phyloP scores from a whole-genome alignment of 1,140 invertebrate genomes.

The Limonius californicus region DNA sequence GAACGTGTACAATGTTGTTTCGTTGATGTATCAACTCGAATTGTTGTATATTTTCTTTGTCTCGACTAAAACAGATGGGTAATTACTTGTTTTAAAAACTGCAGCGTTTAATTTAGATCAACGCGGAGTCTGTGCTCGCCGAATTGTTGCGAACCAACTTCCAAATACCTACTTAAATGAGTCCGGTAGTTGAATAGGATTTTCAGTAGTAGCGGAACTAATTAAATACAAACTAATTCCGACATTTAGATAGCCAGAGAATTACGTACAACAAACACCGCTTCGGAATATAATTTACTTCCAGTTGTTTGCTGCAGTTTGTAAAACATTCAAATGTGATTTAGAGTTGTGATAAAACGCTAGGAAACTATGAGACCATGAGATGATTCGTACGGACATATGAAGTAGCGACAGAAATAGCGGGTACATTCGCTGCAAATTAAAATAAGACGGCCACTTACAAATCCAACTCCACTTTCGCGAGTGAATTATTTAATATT shows the following conservation, averaged over 20 bases:
- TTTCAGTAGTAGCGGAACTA: constrained; percentile 11
- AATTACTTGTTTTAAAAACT: constrained; percentile 15
- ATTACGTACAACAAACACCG: not conserved
- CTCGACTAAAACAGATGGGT: constrained; percentile 13
- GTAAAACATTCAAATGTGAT: constrained; percentile 13
- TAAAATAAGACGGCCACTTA: constrained; percentile 24
- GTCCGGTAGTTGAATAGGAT: not conserved
- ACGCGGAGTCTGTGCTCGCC: not conserved
- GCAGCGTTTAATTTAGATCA: not conserved
- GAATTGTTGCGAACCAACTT: not conserved
- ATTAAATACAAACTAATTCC: constrained; percentile 18
- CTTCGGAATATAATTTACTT: constrained; percentile 20
- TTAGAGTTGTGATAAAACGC: constrained; percentile 7
- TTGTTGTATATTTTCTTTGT: constrained; percentile 15
- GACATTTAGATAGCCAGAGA: constrained; percentile 31
- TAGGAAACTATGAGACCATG: constrained; percentile 11
- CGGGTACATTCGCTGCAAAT: constrained; percentile 36
- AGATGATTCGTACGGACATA: constrained; percentile 25
- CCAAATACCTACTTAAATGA: not conserved
- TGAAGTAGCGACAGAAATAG: constrained; percentile 33
- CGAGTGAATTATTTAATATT: not conserved
- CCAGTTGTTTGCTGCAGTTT: constrained; percentile 13
- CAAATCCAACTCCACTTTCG: constrained; percentile 6
- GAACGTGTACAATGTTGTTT: constrained; percentile 42
- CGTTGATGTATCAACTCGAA: constrained; percentile 47